These are phyloP conservation scores for Apteryx owenii DNA, from an alignment of 2,113 vertebrate genomes.

Conservation along the genomic window DNA sequence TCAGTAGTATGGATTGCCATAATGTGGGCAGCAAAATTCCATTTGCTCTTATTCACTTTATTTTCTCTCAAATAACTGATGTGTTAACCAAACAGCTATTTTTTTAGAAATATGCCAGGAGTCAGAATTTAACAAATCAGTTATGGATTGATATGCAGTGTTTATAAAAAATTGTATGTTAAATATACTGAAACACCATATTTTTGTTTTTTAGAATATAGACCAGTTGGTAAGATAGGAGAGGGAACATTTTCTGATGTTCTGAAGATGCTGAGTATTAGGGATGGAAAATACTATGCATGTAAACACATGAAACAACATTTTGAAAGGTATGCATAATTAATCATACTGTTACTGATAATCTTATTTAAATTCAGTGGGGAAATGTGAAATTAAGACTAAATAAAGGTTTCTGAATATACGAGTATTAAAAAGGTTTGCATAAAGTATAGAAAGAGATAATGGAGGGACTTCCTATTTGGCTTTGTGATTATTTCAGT, in stretches of 20 bases:
- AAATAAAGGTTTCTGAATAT: neutral
- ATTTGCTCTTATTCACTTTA: neutral
- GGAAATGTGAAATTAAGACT: neutral
- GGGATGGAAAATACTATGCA: conserved; percentile 83
- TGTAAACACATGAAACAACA: conserved; percentile 89
- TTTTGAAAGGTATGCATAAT: conserved; percentile 82
- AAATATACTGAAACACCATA: neutral
- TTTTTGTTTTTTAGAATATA: conserved; percentile 81
- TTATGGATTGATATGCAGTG: neutral
- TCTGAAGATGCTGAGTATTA: conserved; percentile 85
- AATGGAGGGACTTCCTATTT: neutral
- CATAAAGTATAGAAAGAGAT: neutral
- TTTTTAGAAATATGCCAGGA: neutral
- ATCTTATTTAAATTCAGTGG: neutral
- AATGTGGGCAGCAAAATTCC: neutral
- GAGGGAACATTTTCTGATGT: conserved; percentile 92
- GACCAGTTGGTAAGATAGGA: conserved; percentile 85
- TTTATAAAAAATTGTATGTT: neutral
- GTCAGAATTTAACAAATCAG: neutral
- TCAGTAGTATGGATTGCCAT: neutral
- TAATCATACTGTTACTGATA: neutral
- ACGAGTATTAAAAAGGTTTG: neutral
- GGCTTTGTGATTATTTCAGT: neutral
- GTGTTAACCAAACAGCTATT: neutral
- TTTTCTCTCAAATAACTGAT: neutral